These are phyloP conservation scores for Spinus olivaceus DNA, from an alignment of 2,797 vertebrate species.

Conservation along the genomic window DNA sequence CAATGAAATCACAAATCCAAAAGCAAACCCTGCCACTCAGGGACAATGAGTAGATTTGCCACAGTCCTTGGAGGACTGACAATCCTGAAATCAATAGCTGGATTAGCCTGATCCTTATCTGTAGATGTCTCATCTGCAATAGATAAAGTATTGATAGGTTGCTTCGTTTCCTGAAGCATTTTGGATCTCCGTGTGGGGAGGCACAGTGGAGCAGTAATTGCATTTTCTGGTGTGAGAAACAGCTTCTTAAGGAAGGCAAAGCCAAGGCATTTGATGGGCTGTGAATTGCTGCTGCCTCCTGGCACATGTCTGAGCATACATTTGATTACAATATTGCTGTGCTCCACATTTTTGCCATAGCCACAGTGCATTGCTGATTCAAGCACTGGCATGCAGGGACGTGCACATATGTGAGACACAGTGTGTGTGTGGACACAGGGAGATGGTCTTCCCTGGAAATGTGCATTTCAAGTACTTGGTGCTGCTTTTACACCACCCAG, in stretches of 20 bases:
- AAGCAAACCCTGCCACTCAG: slow-evolving; percentile 15
- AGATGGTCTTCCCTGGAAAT: background rate
- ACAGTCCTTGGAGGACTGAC: slow-evolving; percentile 40
- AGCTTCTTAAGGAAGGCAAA: background rate
- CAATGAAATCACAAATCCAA: slow-evolving; percentile 13
- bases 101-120: slow-evolving; percentile 41
- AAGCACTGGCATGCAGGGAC: background rate
- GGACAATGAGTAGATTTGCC: slow-evolving; percentile 28
- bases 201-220: slow-evolving; percentile 16
- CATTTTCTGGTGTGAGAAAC: background rate
- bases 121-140: slow-evolving; percentile 27
- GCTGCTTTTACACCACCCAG: background rate
- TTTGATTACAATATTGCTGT: background rate
- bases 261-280: background rate
- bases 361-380: background rate
- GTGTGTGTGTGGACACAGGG: background rate
- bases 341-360: background rate
- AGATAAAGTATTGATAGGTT: slow-evolving; percentile 56
- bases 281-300: background rate
- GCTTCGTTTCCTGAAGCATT: slow-evolving; percentile 31
- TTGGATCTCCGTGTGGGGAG: slow-evolving; percentile 22
- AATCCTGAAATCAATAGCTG: slow-evolving; percentile 57
- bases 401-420: background rate
- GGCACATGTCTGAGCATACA: background rate
- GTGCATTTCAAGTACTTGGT: background rate